phyloP scores from a whole-genome alignment of 2,888 invertebrate genomes.

The Pheosia gnoma region DNA sequence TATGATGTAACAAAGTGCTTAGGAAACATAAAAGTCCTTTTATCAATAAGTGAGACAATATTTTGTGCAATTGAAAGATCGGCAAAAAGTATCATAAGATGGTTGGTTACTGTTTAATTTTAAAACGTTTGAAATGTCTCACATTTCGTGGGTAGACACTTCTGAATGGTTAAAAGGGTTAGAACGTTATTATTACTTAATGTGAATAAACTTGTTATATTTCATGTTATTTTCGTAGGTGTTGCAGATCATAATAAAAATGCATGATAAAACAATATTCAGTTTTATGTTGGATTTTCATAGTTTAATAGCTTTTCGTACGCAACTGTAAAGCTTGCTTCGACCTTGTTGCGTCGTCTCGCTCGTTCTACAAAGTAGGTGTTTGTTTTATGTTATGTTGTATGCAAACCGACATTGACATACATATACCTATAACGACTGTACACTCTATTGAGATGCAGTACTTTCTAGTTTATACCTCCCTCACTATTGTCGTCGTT shows the following conservation, averaged over 20 bases:
- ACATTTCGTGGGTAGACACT: too few relatives aligned
- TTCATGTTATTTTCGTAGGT: neutral
- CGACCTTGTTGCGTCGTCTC: conserved; percentile 33
- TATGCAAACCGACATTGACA: conserved; percentile 40
- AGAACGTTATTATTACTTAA: too few relatives aligned
- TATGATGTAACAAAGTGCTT: too few relatives aligned
- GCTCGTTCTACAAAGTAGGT: conserved; percentile 20
- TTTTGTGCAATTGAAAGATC: too few relatives aligned
- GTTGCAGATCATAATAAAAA: neutral
- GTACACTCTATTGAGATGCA: neutral
- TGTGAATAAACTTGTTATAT: too few relatives aligned
- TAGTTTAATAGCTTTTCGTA: conserved; percentile 3
- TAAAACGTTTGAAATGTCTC: too few relatives aligned
- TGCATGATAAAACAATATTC: conserved; percentile 13
- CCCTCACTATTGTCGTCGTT: neutral
- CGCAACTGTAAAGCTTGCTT: conserved; percentile 2
- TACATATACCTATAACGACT: conserved; percentile 19
- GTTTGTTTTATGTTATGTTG: conserved; percentile 37
- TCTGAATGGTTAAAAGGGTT: too few relatives aligned
- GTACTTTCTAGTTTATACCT: neutral
- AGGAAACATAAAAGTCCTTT: too few relatives aligned
- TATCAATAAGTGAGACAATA: too few relatives aligned
- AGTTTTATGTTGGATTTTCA: conserved; percentile 18
- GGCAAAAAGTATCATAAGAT: too few relatives aligned
- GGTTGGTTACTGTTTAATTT: too few relatives aligned